phyloP scores from a whole-genome alignment of 2,797 vertebrate genomes.

The Aselliscus stoliczkanus region DNA sequence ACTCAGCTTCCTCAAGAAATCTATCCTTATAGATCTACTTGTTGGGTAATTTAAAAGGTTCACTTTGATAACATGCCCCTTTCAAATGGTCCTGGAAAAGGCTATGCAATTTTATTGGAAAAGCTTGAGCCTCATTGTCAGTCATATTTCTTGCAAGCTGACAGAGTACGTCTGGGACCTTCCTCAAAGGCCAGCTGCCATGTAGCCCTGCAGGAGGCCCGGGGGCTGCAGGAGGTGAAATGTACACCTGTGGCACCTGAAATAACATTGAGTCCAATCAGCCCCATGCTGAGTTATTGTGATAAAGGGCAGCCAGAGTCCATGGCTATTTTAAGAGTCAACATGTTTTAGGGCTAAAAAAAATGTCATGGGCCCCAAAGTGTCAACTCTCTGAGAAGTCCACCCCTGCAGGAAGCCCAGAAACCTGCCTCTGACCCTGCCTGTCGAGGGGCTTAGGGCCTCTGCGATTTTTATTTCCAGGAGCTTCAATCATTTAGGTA shows the following conservation, averaged over 20 bases:
- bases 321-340: neutral
- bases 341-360: neutral
- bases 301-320: neutral
- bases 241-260: neutral
- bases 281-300: neutral
- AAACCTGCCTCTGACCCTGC: neutral
- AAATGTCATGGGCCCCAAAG: neutral
- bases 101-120: neutral
- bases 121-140: neutral
- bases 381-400: neutral
- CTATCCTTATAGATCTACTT: neutral
- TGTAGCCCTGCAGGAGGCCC: fast-evolving
- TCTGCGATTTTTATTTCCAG: neutral
- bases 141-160: neutral
- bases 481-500: neutral
- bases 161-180: neutral
- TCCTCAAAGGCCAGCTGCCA: neutral
- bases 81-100: neutral
- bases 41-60: neutral
- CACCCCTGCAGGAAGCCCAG: neutral
- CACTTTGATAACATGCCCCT: neutral
- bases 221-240: neutral
- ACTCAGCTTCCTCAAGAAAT: neutral
- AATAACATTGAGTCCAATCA: neutral
- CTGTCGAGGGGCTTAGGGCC: neutral